phyloP scores from a whole-genome alignment of 2,797 vertebrate species.

The Ibycter americanus region DNA sequence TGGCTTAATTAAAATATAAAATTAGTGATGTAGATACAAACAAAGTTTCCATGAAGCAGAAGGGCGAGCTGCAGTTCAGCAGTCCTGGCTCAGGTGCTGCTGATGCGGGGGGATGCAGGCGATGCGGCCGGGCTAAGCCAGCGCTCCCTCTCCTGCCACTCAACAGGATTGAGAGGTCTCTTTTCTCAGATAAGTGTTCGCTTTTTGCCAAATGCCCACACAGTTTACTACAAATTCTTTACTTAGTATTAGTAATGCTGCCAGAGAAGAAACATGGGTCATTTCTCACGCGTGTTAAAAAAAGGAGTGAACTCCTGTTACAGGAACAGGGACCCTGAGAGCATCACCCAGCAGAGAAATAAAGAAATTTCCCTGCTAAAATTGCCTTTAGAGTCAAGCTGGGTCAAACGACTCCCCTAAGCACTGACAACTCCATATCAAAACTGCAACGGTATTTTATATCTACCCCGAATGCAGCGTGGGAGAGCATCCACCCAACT shows the following conservation, averaged over 20 bases:
- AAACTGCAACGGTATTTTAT: not conserved
- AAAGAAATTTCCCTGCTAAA: not conserved
- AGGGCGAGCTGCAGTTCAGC: not conserved
- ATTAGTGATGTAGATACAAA: constrained; percentile 54
- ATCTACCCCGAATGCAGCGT: not conserved
- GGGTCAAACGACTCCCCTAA: not conserved
- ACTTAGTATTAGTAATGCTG: not conserved
- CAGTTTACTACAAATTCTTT: not conserved
- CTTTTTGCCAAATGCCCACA: not conserved
- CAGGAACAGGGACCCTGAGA: not conserved
- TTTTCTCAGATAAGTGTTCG: not conserved
- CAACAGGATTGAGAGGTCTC: not conserved
- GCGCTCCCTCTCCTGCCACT: not conserved
- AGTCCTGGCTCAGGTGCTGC: constrained; percentile 12
- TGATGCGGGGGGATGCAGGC: not conserved
- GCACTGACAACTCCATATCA: not conserved
- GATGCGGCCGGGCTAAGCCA: not conserved
- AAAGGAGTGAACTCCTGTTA: not conserved
- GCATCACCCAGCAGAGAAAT: not conserved
- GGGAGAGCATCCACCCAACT: not conserved
- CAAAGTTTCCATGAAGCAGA: constrained; percentile 35
- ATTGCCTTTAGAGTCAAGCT: not conserved
- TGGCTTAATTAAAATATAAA: constrained; percentile 76
- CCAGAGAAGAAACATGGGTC: not conserved
- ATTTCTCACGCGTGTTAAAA: not conserved